phyloP scores from a whole-genome alignment of 2,888 invertebrate species.

The Creontiades dilutus region DNA sequence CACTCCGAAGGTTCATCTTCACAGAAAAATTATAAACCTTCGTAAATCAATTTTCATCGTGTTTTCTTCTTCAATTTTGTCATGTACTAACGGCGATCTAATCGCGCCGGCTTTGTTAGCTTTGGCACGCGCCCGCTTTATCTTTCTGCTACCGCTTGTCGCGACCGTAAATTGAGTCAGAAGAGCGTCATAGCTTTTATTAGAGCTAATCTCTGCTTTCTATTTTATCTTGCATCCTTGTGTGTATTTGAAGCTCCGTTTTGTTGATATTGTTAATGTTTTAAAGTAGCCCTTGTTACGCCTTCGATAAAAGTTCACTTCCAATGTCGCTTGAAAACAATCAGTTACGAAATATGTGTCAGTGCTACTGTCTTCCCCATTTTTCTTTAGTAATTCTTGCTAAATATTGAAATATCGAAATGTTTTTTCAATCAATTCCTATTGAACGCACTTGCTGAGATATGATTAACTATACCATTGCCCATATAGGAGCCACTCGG shows the following conservation, averaged over 20 bases:
- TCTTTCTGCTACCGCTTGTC: background rate
- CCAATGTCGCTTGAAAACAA: too few species aligned
- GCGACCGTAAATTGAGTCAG: background rate
- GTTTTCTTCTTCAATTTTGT: background rate
- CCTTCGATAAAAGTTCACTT: too few species aligned
- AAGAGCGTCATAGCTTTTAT: background rate
- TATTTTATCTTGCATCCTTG: background rate
- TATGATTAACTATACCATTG: too few species aligned
- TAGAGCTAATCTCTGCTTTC: background rate
- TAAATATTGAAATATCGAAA: too few species aligned
- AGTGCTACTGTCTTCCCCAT: too few species aligned
- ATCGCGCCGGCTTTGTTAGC: slow-evolving; percentile 6
- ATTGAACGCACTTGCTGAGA: too few species aligned
- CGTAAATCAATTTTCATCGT: background rate
- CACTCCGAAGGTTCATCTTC: too few species aligned
- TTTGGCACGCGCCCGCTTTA: slow-evolving; percentile 33
- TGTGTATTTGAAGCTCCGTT: background rate
- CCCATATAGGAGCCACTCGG: too few species aligned
- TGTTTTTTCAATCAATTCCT: too few species aligned
- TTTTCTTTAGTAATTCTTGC: too few species aligned
- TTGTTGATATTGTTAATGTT: background rate
- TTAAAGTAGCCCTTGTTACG: background rate
- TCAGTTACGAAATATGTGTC: too few species aligned
- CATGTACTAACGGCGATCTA: background rate
- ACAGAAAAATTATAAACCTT: too few species aligned